Evolutionary conservation across 2,113 vertebrate species (phyloP), one percentile per base, ranked within the genome.

Genomic region (Pachyramphus minor): DNA sequence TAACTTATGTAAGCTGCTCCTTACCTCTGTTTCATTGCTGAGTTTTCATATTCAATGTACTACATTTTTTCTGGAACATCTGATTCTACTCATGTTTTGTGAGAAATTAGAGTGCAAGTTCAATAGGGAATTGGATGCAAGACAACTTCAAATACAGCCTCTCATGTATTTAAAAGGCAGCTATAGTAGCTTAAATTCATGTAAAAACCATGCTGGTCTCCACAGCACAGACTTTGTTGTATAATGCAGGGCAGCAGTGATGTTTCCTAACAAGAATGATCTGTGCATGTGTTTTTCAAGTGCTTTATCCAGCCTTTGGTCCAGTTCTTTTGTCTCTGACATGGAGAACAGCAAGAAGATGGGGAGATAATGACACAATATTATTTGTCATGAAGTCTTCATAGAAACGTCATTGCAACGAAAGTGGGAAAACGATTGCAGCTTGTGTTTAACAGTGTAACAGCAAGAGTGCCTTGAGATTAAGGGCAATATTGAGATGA

Each of bases 91-190:
- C 42, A 28, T 92, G 53, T 92, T 94, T 87, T 77, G 16, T 81
- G 69, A 92, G 79, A 72, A 93, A 90, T 92, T 72, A 75, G 52
- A 93, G 53, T 87, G 47, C 52, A 42, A 75, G 83, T 80, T 92
- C 88, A 81, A 1, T 56, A 76, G 56, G 58, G 90, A 92, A 71
- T 52, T 84, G 53, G 72, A 72, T 87, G 50, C 53, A 75, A 78
- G 76, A 24, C 23, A 72, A 37, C 71, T 89, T 91, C 64, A 89
- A 58, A 79, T 76, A 66, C 56, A 95, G 55, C 45, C 58, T 81
- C 73, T 89, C 3, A 2, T 72, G 69, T 81, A 60, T 79, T 94
- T 94, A 79, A 76, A 93, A 84, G 31, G 41, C 66, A 80, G 21
- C 52, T 60, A 2, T 53, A 78, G 74, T 64, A 84, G 64, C 60